Evolutionary conservation across 2,888 invertebrate species (phyloP).

Genomic region (Noctua comes): DNA sequence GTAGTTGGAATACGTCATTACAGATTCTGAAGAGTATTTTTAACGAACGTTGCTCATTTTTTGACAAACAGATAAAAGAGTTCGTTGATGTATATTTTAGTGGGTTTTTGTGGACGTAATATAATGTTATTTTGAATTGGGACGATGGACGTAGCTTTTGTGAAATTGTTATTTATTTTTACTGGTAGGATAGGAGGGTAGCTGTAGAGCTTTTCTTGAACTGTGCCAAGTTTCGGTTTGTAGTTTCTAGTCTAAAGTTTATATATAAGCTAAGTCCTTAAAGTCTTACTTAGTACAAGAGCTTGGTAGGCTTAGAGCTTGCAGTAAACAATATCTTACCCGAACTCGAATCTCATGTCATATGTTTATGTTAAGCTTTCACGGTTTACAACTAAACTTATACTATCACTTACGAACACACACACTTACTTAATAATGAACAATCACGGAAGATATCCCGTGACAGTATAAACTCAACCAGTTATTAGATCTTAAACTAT

Average conservation of each 20-base stretch:
- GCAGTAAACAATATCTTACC: slow-evolving; percentile 9
- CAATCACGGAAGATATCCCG: too few relatives aligned
- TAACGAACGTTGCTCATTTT: slow-evolving; percentile 65
- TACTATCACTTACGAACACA: too few relatives aligned
- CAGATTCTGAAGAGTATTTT: slow-evolving; percentile 51
- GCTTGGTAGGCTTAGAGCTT: neutral
- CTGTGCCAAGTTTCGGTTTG: neutral
- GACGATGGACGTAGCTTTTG: slow-evolving; percentile 2
- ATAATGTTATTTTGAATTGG: slow-evolving; percentile 32
- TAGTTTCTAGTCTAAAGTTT: neutral
- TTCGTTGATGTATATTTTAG: slow-evolving; percentile 27
- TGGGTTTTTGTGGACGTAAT: slow-evolving; percentile 1
- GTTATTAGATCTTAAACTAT: too few relatives aligned
- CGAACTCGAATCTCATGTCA: neutral
- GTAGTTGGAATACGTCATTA: slow-evolving; percentile 64
- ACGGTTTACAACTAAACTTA: too few relatives aligned
- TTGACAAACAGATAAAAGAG: slow-evolving; percentile 44
- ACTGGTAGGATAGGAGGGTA: neutral
- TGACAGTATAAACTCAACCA: neutral
- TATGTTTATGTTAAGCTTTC: too few relatives aligned
- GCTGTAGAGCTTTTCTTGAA: neutral
- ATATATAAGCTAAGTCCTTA: neutral
- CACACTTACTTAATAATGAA: too few relatives aligned
- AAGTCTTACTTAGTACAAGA: too few relatives aligned
- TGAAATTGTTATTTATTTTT: neutral